Percentiles rank a stretch among this genome's conserved stretches.
Evolutionary conservation across 2,797 vertebrate genomes (phyloP).

Genomic region (Pangasius djambal): DNA sequence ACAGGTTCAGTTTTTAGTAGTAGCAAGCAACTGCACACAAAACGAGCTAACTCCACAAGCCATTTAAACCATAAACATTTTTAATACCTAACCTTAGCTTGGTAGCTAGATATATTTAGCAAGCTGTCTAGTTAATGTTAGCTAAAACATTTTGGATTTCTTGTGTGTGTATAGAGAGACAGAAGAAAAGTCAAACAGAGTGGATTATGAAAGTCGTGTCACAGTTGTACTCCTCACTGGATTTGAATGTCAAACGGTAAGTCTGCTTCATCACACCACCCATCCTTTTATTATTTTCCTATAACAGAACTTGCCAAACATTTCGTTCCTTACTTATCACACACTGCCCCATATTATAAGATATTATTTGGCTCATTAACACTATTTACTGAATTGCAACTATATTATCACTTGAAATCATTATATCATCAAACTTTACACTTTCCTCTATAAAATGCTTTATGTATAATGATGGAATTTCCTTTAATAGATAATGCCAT

Average conservation of each 20-base stretch:
- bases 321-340: not conserved
- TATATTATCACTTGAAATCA: not conserved
- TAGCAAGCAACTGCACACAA: not conserved
- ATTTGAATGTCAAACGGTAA: not conserved
- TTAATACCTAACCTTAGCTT: not conserved
- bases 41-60: not conserved
- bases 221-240: not conserved
- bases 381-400: not conserved
- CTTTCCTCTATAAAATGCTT: not conserved
- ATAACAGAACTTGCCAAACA: not conserved
- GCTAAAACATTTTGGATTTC: not conserved
- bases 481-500: not conserved
- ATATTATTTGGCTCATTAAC: not conserved
- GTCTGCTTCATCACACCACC: not conserved
- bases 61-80: not conserved
- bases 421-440: not conserved
- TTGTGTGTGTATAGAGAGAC: not conserved
- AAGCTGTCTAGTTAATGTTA: not conserved
- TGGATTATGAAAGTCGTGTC: not conserved
- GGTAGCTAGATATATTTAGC: not conserved
- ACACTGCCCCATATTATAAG: not conserved
- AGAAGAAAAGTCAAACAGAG: slow-evolving; percentile 16
- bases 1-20: too few species aligned
- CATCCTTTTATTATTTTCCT: not conserved
- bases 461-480: not conserved